Evolutionary conservation across 2,888 invertebrate species (phyloP), one percentile per base, ranked within the genome.

Genomic region (Amblyjoppa fuscipennis): DNA sequence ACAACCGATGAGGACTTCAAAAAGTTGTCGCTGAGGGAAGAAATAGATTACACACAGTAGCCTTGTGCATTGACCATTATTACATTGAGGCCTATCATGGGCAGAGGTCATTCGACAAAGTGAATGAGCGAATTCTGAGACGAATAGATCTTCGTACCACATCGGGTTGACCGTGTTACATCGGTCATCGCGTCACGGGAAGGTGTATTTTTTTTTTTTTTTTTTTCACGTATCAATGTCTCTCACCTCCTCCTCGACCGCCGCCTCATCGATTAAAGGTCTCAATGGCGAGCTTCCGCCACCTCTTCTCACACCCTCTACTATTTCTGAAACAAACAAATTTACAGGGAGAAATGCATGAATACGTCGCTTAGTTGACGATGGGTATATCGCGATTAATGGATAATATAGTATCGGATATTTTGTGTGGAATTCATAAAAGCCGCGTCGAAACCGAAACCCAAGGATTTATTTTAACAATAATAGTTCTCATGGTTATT

Each of bases 221-320:
- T 38, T 6, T 41, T 11, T 41, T 41, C 11, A 3, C 0, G 41
- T 41, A 41, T 5, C 11, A 61, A 64, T 34, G 34, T n/a, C 71
- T 66, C 91, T 90, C 86, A 93, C 93, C 90, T 93, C 93, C 91
- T 96, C 96, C 85, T 98, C 98, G 85, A 96, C 96, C 3, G 96
- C 96, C 77, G 95, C 95, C 79, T 96, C 96, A 84, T 96, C 96
- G 74, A 98, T 95, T 34, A 96, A 93, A 81, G 98, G 99, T 38
- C 99, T 96, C 89, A 99, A 96, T 16, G 96, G 95, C 13, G 95
- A 96, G 92, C 95, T 96, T 92, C 94, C 93, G 3, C 96, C 96
- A 3, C 96, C 96, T 81, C 95, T 95, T 89, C 95, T 96, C 13
- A 98, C 96, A 70, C 96, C 95, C 88, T 97, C 96, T 66, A 98